Base-by-base conservation (phyloP, 2,888 invertebrate genomes). In the Criorhina ranunculi region DNA sequence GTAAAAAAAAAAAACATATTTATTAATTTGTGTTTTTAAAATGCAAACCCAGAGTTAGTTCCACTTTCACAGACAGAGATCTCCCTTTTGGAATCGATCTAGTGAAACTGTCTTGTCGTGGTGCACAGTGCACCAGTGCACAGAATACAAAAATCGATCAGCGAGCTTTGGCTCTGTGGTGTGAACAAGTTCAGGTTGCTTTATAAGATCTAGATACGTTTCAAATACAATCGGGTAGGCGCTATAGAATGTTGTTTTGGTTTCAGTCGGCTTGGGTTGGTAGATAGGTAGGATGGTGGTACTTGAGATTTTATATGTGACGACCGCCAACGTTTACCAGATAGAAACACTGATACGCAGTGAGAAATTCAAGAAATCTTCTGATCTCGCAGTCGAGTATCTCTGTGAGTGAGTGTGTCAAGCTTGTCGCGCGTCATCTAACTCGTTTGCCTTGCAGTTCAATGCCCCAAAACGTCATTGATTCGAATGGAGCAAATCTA, bases 391-490 rank as follows among this genome's bases (percentile, higher is more conserved):
- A 70, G 46, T 62, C n/a, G 55, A 49, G 60, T 60, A 60, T 40
- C 35, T 40, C 40, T 40, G 17, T 35, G 24, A 60, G 67, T 69
- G 75, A 77, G 77, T 72, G 66, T 77, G 69, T 46, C 67, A 76
- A 55, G 62, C 53, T 44, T 73, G 12, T 51, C 42, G 55, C 35
- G n/a, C 60, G 53, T 55, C 80, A 59, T 37, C 57, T 73, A 69
- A 90, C 90, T 90, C 87, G 90, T 90, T 90, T 90, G 89, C 91
- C 90, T 91, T 91, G 90, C 89, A 89, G 91, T 90, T 90, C 90
- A 90, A 89, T 90, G 90, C 87, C 89, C 90, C 35, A 44, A 70
- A 24, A 57, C 15, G 59, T 67, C 59, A 79, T 64, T 66, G 64
- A 24, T 19, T 46, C 29, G 57, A 73, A 44, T 60, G 73, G 66